Evolutionary conservation across 1,140 invertebrate genomes (phyloP), one percentile per base, ranked within the genome.

Genomic region (Magallana gigas): DNA sequence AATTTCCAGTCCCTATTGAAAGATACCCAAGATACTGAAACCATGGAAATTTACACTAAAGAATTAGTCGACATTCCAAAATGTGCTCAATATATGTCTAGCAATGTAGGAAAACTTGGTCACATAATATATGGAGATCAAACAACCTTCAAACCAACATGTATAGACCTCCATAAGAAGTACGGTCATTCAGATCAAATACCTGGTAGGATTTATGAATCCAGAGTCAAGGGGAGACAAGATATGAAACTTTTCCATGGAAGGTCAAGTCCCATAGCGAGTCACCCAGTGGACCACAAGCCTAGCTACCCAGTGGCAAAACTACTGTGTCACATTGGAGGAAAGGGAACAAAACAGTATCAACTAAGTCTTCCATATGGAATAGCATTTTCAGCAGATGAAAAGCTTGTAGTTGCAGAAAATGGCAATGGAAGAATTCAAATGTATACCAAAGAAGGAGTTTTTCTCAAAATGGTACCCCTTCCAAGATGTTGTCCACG

Each of bases 351-450:
- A 29, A 58, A 29, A 29, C 12, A 57, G 8, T 71, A 86, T 12
- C 80, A 80, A 16, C 36, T 90, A 8, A 80, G 89, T 86, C 87
- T 91, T 82, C 90, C 90, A 18, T 91, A 88, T 86, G 89, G 87
- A 68, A 86, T 90, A 29, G 14, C 60, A 12, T 91, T 91, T 68
- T 36, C 76, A 12, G 48, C n/a, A 81, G 71, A 90, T 12, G 86
- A 87, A 48, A 83, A 59, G 48, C 80, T 91, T 12, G 57, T 87
- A 12, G 90, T 91, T 56, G 89, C 85, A 16, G 90, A 91, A 84
- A 90, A 90, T 85, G 89, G 88, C 18, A 85, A 84, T 82, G 76
- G 81, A 64, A 56, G 87, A 76, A 58, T 90, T 36, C 90, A 91
- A 62, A 85, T 88, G 3, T 90, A 90, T 83, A 58, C 87, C 68